A percentile compares a stretch with the other conserved stretches of the same genome.
Conservation (phyloP, 2,113 vertebrate species). For the Myodes glareolus region DNA sequence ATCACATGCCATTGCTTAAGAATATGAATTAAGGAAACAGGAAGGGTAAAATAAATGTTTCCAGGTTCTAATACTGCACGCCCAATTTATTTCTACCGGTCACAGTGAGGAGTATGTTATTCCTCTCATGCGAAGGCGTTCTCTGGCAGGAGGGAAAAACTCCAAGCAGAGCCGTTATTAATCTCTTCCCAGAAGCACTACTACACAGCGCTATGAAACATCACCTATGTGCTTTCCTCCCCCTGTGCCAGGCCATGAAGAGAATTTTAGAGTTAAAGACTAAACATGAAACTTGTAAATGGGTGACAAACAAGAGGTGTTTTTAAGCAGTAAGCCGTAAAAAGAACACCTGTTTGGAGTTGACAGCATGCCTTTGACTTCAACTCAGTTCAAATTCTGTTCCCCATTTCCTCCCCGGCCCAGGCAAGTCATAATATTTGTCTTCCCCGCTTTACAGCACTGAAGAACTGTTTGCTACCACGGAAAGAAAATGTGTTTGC, state of each 20-base stretch:
- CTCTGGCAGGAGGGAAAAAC: constrained; percentile 56
- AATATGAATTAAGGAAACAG: not conserved
- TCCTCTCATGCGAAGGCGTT: constrained; percentile 27
- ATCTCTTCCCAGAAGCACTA: not conserved
- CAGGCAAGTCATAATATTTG: constrained; percentile 6
- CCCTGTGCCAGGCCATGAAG: constrained; percentile 18
- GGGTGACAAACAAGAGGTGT: constrained; percentile 13
- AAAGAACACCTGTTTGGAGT: constrained; percentile 24
- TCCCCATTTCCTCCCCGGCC: not conserved
- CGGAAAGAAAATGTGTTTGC: not conserved
- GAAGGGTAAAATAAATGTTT: not conserved
- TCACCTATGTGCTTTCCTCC: not conserved
- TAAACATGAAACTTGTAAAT: constrained; percentile 37
- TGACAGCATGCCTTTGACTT: constrained; percentile 46
- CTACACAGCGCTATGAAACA: not conserved
- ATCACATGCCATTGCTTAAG: not conserved
- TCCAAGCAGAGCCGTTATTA: constrained; percentile 26
- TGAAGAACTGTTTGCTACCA: not conserved
- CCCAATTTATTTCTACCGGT: constrained; percentile 60
- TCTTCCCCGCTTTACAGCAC: not conserved
- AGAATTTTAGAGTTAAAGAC: constrained; percentile 15
- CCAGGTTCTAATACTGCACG: not conserved
- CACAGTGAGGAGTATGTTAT: not conserved
- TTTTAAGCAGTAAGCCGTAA: constrained; percentile 30
- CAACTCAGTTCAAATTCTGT: not conserved